Percentiles rank a stretch among this genome's conserved stretches.
Evolutionary conservation across 2,888 invertebrate species (phyloP).

Genomic region (Cheilosia pagana): DNA sequence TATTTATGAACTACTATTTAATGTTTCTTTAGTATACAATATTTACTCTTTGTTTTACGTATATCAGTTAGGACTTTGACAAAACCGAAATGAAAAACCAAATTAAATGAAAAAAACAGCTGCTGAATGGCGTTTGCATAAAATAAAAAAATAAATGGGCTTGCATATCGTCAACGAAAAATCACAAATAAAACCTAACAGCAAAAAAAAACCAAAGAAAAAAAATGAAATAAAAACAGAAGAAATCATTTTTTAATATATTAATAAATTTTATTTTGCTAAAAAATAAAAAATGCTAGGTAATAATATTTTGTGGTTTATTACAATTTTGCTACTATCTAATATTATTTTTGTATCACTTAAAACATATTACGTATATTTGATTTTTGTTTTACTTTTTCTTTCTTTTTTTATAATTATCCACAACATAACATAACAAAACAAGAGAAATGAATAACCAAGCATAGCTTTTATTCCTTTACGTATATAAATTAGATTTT

Average conservation of each 20-base stretch:
- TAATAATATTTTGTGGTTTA: conserved; percentile 79
- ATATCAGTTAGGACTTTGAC: conserved; percentile 65
- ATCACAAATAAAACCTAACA: conserved; percentile 19
- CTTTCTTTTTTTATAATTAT: conserved; percentile 72
- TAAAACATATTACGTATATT: conserved; percentile 74
- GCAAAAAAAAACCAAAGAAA: conserved; percentile 4
- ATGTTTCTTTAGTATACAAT: conserved; percentile 82
- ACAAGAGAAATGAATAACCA: conserved; percentile 72
- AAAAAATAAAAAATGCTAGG: conserved; percentile 73
- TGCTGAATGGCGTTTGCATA: conserved; percentile 39
- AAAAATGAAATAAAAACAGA: conserved; percentile 68
- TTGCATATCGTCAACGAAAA: conserved; percentile 49
- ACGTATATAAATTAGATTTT: conserved; percentile 69
- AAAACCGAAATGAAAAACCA: conserved; percentile 30
- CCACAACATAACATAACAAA: conserved; percentile 74
- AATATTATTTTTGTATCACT: conserved; percentile 78
- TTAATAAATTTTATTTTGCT: conserved; percentile 75
- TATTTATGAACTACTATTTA: conserved; percentile 69
- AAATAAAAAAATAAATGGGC: conserved; percentile 62
- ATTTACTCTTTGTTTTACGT: conserved; percentile 71
- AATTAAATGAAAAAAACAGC: conserved; percentile 42
- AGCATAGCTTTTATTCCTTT: conserved; percentile 69
- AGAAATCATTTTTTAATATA: conserved; percentile 68
- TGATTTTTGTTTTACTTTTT: conserved; percentile 46
- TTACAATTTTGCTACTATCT: conserved; percentile 83